Conservation (phyloP, 2,797 vertebrate genomes). For the Phalanger gymnotis region DNA sequence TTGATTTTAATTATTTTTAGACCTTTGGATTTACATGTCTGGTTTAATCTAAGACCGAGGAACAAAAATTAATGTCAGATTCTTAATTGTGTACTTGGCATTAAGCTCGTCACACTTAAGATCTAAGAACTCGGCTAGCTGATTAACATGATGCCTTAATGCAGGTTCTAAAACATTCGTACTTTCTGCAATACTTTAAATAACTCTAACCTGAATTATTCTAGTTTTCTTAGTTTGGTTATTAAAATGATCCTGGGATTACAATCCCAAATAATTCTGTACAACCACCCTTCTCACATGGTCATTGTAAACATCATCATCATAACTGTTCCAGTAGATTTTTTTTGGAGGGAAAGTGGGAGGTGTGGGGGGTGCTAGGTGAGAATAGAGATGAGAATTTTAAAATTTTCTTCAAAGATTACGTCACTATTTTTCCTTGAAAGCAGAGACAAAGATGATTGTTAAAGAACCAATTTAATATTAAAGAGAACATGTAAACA, state of each 20-base stretch:
- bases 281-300: not conserved
- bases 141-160: not conserved
- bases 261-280: constrained; percentile 20
- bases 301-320: constrained; percentile 38
- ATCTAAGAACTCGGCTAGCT: not conserved
- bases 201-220: constrained; percentile 18
- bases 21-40: not conserved
- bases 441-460: constrained; percentile 63
- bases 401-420: not conserved
- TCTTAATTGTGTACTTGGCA: constrained; percentile 8
- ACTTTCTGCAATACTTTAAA: not conserved
- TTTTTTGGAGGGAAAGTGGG: not conserved
- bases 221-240: constrained; percentile 43
- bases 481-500: constrained; percentile 50
- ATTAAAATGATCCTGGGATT: constrained; percentile 25
- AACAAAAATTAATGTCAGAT: constrained; percentile 9
- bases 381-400: not conserved
- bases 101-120: not conserved
- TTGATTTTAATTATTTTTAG: not conserved
- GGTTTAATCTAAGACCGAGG: not conserved
- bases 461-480: constrained; percentile 76
- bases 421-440: constrained; percentile 29
- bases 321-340: not conserved
- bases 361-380: no score
- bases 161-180: not conserved